Evolutionary conservation across 2,888 invertebrate species (phyloP).

Genomic region (Phengaris alcon): DNA sequence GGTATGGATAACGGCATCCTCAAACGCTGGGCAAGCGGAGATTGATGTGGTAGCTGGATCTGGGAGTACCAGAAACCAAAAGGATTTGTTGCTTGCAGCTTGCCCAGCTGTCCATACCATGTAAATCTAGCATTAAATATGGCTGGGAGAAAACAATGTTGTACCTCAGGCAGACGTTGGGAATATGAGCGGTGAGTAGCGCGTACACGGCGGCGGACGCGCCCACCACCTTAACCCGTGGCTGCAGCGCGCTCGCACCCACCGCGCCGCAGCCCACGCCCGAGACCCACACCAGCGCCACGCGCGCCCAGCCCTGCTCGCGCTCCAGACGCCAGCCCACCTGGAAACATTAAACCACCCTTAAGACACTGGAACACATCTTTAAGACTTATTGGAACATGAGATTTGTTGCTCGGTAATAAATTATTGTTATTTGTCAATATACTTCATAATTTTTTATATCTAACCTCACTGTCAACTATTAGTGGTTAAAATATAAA

Average conservation of each 20-base stretch:
- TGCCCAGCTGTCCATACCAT: too few species aligned
- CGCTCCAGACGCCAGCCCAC: slow-evolving; percentile 80
- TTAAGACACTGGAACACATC: background rate
- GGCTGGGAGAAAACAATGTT: background rate
- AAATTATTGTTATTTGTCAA: too few species aligned
- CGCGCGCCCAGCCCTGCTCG: slow-evolving; percentile 87
- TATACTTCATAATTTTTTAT: too few species aligned
- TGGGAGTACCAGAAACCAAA: too few species aligned
- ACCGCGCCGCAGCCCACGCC: slow-evolving; percentile 88
- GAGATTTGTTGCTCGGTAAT: too few species aligned
- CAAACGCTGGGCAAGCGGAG: too few species aligned
- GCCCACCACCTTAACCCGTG: slow-evolving; percentile 88
- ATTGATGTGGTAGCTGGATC: too few species aligned
- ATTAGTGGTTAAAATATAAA: too few species aligned
- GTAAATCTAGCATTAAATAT: too few species aligned
- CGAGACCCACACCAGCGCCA: slow-evolving; percentile 84
- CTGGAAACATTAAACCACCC: slow-evolving; percentile 41
- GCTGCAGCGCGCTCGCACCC: slow-evolving; percentile 86
- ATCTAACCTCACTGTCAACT: too few species aligned
- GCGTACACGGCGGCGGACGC: slow-evolving; percentile 95
- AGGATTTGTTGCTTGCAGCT: too few species aligned
- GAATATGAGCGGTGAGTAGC: slow-evolving; percentile 90
- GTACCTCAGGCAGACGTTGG: slow-evolving; percentile 85
- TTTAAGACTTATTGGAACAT: background rate
- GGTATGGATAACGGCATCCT: too few species aligned